phyloP scores from a whole-genome alignment of 2,113 vertebrate species.

The Baryphthengus martii region DNA sequence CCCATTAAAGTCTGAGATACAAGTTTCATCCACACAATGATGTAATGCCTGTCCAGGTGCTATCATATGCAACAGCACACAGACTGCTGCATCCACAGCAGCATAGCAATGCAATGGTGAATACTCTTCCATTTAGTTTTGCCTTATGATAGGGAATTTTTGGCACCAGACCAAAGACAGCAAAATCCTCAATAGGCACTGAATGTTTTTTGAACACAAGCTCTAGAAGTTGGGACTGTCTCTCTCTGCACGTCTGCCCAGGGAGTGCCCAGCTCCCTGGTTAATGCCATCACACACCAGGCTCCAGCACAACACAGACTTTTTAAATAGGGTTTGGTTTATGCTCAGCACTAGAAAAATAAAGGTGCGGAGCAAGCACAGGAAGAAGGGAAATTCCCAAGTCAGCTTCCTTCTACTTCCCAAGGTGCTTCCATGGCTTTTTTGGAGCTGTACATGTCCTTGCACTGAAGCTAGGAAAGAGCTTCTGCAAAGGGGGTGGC shows the following conservation, averaged over 20 bases:
- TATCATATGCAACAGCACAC: neutral
- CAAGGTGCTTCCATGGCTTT: neutral
- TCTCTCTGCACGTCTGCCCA: neutral
- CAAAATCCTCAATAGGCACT: neutral
- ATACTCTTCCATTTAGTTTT: neutral
- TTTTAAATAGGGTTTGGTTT: rapidly evolving
- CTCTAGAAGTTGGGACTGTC: neutral
- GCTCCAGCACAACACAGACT: neutral
- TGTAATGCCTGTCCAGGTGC: neutral
- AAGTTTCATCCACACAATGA: neutral
- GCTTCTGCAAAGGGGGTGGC: neutral
- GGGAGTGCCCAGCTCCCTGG: neutral
- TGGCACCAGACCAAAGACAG: neutral
- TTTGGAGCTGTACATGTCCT: neutral
- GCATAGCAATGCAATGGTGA: neutral
- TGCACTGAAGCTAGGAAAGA: neutral
- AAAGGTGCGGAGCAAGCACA: neutral
- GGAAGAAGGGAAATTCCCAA: neutral
- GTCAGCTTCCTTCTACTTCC: neutral
- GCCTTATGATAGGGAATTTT: neutral
- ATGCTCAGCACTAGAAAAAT: neutral
- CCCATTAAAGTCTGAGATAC: neutral
- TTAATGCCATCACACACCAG: neutral
- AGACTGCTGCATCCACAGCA: neutral
- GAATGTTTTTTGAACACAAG: neutral